These are phyloP conservation scores for Tetranychus piercei DNA, from an alignment of 2,888 invertebrate genomes.

Conservation along the genomic window DNA sequence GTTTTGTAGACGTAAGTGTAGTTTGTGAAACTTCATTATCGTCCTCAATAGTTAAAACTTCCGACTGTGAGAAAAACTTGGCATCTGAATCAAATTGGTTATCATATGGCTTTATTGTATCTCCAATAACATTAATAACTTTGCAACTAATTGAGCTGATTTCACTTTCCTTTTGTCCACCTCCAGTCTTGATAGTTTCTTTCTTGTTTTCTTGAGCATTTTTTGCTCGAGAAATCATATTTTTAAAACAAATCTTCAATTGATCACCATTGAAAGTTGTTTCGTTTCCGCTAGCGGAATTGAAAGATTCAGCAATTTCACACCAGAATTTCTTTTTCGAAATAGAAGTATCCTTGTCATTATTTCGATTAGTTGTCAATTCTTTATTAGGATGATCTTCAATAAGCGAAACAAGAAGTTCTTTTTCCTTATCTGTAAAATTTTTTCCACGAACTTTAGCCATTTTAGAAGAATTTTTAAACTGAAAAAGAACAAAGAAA, in stretches of 20 bases:
- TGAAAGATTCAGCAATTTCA: neutral
- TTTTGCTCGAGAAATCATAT: neutral
- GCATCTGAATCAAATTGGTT: too few species aligned
- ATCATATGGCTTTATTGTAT: too few species aligned
- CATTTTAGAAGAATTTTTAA: neutral
- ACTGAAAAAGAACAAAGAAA: neutral
- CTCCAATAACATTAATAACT: too few species aligned
- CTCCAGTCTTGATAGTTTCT: neutral
- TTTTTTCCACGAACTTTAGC: neutral
- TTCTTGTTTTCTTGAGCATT: neutral
- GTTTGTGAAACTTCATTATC: too few species aligned
- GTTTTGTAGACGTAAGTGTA: too few species aligned
- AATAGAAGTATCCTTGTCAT: neutral
- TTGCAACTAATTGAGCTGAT: too few species aligned
- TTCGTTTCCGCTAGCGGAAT: neutral
- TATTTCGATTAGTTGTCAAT: neutral
- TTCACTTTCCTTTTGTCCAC: too few species aligned
- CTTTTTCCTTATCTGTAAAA: neutral
- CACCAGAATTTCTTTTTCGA: neutral
- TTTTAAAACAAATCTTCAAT: constrained; percentile 4
- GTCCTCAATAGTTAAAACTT: too few species aligned
- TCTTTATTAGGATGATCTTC: neutral
- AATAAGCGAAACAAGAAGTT: neutral
- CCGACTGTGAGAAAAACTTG: too few species aligned
- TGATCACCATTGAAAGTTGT: neutral